Conservation (phyloP, 2,888 invertebrate genomes). For the Salpingus planirostris region DNA sequence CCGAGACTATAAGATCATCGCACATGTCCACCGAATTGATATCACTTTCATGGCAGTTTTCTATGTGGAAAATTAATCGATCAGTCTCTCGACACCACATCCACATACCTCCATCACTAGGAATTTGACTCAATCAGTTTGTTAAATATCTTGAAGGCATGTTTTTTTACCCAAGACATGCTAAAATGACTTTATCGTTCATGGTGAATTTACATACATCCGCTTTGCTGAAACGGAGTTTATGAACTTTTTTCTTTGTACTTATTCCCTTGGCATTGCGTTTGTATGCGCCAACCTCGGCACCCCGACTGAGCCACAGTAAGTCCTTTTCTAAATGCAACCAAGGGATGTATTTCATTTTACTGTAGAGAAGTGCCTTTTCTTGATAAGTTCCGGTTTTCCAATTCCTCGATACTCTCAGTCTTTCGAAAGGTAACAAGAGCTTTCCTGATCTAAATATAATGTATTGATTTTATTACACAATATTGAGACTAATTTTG, state of each 20-base stretch:
- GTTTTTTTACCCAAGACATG: slow-evolving; percentile 39
- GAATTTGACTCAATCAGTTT: slow-evolving; percentile 6
- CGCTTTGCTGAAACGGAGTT: slow-evolving; percentile 23
- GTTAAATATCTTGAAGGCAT: slow-evolving; percentile 1
- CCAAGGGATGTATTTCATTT: slow-evolving; percentile 46
- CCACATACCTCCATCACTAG: slow-evolving; percentile 40
- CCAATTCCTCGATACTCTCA: slow-evolving; percentile 48
- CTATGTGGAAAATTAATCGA: slow-evolving; percentile 22
- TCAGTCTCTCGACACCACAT: slow-evolving; percentile 31
- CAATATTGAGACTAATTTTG: not conserved
- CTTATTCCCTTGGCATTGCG: slow-evolving; percentile 22
- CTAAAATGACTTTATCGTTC: slow-evolving; percentile 35
- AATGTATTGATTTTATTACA: not conserved
- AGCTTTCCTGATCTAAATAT: slow-evolving; percentile 16
- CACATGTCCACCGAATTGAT: slow-evolving; percentile 42
- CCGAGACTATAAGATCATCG: slow-evolving; percentile 37
- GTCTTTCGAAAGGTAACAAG: slow-evolving; percentile 32
- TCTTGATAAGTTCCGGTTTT: slow-evolving; percentile 45
- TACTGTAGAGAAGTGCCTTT: slow-evolving; percentile 36
- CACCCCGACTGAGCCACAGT: slow-evolving; percentile 48
- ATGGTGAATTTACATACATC: slow-evolving; percentile 45
- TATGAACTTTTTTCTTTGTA: slow-evolving; percentile 18
- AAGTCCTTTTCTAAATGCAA: slow-evolving; percentile 43
- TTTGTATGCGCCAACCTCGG: slow-evolving; percentile 33
- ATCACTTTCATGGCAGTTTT: slow-evolving; percentile 33